These are phyloP conservation scores for Pheosia gnoma DNA, from an alignment of 2,888 invertebrate genomes.

Conservation along the genomic window DNA sequence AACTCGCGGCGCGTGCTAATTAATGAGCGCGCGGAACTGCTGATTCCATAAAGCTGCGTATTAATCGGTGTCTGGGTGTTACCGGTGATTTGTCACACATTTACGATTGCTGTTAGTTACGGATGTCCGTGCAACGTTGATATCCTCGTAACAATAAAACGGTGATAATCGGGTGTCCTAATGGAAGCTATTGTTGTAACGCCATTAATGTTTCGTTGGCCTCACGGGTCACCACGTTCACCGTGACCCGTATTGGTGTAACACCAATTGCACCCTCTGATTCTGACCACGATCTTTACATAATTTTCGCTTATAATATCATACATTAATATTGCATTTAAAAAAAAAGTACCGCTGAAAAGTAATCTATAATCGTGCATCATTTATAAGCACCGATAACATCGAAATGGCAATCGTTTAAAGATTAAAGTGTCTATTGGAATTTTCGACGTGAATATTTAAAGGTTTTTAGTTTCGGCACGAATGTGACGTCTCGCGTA, in stretches of 20 bases:
- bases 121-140: slow-evolving; percentile 8
- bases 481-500: slow-evolving; percentile 22
- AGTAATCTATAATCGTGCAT: slow-evolving; percentile 12
- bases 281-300: slow-evolving; percentile 20
- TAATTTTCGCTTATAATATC: not conserved
- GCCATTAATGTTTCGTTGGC: slow-evolving; percentile 24
- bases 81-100: slow-evolving; percentile 11
- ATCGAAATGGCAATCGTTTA: not conserved
- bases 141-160: slow-evolving; percentile 13
- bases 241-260: slow-evolving; percentile 41
- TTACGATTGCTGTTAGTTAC: slow-evolving; percentile 12
- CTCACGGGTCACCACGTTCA: slow-evolving; percentile 26
- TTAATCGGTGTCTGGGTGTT: slow-evolving; percentile 8
- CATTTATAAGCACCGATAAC: not conserved
- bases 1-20: slow-evolving; percentile 13
- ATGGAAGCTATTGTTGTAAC: slow-evolving; percentile 41
- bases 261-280: slow-evolving; percentile 19
- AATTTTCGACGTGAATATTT: not conserved
- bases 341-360: not conserved
- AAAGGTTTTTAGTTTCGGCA: not conserved
- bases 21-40: slow-evolving; percentile 12
- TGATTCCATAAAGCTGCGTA: slow-evolving; percentile 17
- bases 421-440: not conserved
- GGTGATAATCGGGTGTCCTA: slow-evolving; percentile 40
- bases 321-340: not conserved